Percentiles rank a stretch among this genome's conserved stretches.
These are phyloP conservation scores for Melanotaenia nigrans DNA, from an alignment of 2,797 vertebrate genomes.

Conservation along the genomic window DNA sequence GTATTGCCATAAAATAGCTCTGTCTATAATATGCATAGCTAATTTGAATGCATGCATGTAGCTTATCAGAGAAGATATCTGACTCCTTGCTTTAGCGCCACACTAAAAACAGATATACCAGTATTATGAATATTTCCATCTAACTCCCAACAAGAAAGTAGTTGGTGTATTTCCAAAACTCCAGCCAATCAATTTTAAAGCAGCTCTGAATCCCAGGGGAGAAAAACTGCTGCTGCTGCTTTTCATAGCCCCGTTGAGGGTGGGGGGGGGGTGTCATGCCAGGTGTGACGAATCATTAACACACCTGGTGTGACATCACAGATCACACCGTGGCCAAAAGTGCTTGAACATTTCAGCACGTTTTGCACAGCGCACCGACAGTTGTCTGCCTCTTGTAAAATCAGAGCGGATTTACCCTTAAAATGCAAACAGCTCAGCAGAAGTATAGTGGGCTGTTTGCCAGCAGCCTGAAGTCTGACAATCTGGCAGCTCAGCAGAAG, in stretches of 20 bases:
- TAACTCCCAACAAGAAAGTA: neutral
- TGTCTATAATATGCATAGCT: neutral
- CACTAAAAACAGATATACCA: neutral
- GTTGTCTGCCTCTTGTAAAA: conserved; percentile 11
- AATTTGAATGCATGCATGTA: neutral
- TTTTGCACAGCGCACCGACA: neutral
- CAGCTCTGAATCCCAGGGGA: conserved; percentile 8
- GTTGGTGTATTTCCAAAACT: conserved; percentile 14
- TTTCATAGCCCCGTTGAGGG: neutral
- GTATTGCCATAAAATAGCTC: neutral
- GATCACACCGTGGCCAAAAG: neutral
- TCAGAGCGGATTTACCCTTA: conserved; percentile 39
- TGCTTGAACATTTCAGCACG: conserved; percentile 1
- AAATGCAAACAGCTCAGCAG: conserved; percentile 44
- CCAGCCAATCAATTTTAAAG: conserved; percentile 7
- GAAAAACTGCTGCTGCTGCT: conserved; percentile 4
- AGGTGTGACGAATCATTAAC: conserved; percentile 21
- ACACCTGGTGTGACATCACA: conserved; percentile 16
- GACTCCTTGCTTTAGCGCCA: conserved; percentile 4
- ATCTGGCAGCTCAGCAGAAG: conserved; percentile 73
- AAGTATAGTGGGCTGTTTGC: conserved; percentile 58
- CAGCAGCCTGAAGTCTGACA: conserved; percentile 76
- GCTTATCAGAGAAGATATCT: neutral
- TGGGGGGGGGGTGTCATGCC: neutral
- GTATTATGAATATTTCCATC: conserved; percentile 17